Evolutionary conservation across 2,888 invertebrate genomes (phyloP), one percentile per base, ranked within the genome.

Genomic region (Lottia scabra): DNA sequence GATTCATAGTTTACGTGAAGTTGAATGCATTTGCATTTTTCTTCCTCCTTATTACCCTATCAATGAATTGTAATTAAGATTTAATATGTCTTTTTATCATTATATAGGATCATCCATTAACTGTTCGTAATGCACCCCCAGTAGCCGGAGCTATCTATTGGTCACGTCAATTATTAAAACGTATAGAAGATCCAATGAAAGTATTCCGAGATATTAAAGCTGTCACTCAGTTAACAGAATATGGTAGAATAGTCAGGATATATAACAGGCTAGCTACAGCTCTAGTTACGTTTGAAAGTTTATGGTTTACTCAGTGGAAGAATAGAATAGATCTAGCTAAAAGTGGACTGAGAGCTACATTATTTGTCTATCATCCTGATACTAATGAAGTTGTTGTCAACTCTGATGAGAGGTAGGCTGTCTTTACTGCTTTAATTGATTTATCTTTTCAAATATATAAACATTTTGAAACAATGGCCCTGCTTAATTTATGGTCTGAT

Each of bases 111-210:
- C 80, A 77, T 69, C 88, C 89, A 27, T 86, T 85, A 65, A 74
- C 86, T 67, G 80, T 87, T 10, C 78, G 89, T 62, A 89, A 89
- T 80, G 87, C 88, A 26, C 89, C 89, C 5, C 88, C 87, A 62
- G 86, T 87, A n/a, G 89, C 87, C 43, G 89, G 90, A 5, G 89
- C 89, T 64, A 88, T 90, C 70, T 83, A 85, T 73, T 90, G 90
- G 90, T 84, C 87, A 5, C 78, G 89, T 26, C 87, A 88, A 73
- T 80, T 89, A 19, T 82, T 89, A 13, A 86, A 85, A 65, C 80
- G 86, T 45, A 89, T 90, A 45, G 89, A 89, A 73, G 87, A 89
- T 67, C 89, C 89, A 8, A 90, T 89, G 89, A 87, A 87, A 74
- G 73, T 87, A 10, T 89, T 89, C 82, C 73, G 85, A 5, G 87